Percentiles rank a stretch among this genome's conserved stretches.
These are phyloP conservation scores for Himantopus leucocephalus DNA, from an alignment of 2,113 vertebrate genomes.

Conservation along the genomic window DNA sequence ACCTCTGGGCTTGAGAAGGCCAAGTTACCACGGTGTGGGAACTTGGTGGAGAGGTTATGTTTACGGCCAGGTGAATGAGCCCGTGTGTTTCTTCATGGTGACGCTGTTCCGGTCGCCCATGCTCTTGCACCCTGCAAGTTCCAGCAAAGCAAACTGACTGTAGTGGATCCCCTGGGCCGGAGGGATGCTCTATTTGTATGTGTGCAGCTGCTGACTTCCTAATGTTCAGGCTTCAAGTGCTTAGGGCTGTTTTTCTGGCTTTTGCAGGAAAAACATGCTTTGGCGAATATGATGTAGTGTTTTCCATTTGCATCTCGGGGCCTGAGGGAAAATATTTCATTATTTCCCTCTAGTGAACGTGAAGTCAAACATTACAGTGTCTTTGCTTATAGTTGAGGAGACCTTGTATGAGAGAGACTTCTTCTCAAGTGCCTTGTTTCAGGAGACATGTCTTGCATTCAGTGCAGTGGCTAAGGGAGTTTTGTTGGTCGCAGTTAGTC, in stretches of 20 bases:
- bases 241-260: not conserved
- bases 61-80: not conserved
- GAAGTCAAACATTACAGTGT: not conserved
- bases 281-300: not conserved
- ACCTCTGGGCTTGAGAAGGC: not conserved
- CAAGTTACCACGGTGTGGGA: not conserved
- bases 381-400: not conserved
- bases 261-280: not conserved
- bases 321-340: not conserved
- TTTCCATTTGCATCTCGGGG: not conserved
- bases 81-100: fast-evolving
- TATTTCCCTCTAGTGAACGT: not conserved
- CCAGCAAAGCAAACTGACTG: not conserved
- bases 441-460: fast-evolving
- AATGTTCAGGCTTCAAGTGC: not conserved
- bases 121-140: not conserved
- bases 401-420: not conserved
- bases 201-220: not conserved
- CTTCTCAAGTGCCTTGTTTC: not conserved
- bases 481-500: not conserved
- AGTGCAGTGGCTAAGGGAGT: not conserved
- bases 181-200: not conserved
- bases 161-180: fast-evolving
- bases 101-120: not conserved
- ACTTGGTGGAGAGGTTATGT: not conserved